Evolutionary conservation across 2,888 invertebrate species (phyloP).

Genomic region (Pogonocherus hispidulus): DNA sequence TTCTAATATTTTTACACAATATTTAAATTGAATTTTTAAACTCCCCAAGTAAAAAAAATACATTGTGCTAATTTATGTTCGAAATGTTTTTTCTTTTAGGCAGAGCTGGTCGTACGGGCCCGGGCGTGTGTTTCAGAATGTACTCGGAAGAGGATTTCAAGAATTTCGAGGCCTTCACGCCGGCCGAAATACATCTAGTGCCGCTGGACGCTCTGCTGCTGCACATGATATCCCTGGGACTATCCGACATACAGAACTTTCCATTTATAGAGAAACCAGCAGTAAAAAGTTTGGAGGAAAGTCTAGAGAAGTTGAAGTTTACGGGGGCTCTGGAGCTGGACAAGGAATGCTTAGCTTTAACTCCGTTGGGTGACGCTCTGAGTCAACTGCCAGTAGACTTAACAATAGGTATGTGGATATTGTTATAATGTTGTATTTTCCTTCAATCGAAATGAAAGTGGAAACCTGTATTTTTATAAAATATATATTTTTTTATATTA

Average conservation of each 20-base stretch:
- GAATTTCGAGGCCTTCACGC: conserved; percentile 86
- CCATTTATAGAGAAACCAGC: conserved; percentile 97
- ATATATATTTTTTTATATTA: no score
- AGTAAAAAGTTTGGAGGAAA: conserved; percentile 86
- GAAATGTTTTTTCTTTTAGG: conserved; percentile 69
- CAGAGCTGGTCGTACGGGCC: conserved; percentile 93
- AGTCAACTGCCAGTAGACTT: conserved; percentile 95
- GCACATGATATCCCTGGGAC: conserved; percentile 94
- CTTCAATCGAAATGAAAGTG: no score
- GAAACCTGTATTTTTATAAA: no score
- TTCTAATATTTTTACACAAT: no score
- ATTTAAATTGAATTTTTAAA: no score
- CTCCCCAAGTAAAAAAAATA: no score
- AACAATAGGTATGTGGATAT: conserved; percentile 89
- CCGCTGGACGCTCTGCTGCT: conserved; percentile 92
- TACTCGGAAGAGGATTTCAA: conserved; percentile 88
- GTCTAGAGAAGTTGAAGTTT: conserved; percentile 86
- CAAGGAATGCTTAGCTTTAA: conserved; percentile 77
- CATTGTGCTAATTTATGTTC: no score
- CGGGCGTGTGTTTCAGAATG: conserved; percentile 93
- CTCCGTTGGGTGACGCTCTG: conserved; percentile 87
- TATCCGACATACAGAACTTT: conserved; percentile 91
- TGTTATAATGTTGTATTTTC: no score
- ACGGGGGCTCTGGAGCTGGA: conserved; percentile 85
- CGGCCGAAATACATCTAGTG: conserved; percentile 94